Evolutionary conservation across 2,888 invertebrate genomes (phyloP).

Genomic region (Ctena decussata): DNA sequence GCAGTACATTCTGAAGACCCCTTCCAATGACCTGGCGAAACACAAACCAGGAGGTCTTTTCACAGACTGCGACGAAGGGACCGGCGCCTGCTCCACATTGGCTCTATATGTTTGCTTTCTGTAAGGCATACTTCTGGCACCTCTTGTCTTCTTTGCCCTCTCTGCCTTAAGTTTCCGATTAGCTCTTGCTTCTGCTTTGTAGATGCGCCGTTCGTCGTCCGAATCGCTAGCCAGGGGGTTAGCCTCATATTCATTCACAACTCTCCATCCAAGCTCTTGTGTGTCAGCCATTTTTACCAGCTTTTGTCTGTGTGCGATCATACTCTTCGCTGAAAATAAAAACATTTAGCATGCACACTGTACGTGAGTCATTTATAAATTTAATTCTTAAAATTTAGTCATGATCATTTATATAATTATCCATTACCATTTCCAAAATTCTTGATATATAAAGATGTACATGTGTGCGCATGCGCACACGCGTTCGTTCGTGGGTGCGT

Average conservation of each 20-base stretch:
- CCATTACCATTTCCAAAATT: too few relatives aligned
- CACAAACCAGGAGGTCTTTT: background rate
- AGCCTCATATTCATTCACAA: background rate
- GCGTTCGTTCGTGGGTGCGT: too few relatives aligned
- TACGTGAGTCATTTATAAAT: too few relatives aligned
- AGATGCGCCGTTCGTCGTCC: background rate
- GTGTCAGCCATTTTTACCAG: background rate
- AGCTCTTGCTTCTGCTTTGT: background rate
- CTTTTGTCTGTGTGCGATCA: background rate
- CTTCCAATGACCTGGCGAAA: constrained; percentile 8
- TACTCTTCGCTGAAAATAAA: background rate
- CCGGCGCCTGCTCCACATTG: background rate
- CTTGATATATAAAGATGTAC: too few relatives aligned
- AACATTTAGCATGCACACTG: too few relatives aligned
- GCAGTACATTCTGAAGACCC: constrained; percentile 3
- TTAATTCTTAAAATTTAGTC: too few relatives aligned
- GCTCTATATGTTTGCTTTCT: background rate
- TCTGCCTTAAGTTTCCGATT: background rate
- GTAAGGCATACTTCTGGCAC: background rate
- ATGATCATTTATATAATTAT: too few relatives aligned
- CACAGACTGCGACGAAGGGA: background rate
- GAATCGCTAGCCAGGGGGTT: constrained; percentile 15
- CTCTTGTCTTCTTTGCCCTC: background rate
- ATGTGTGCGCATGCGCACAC: too few relatives aligned
- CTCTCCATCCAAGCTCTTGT: background rate